phyloP scores from a whole-genome alignment of 2,888 invertebrate genomes.

The Drosophila suboccidentalis region DNA sequence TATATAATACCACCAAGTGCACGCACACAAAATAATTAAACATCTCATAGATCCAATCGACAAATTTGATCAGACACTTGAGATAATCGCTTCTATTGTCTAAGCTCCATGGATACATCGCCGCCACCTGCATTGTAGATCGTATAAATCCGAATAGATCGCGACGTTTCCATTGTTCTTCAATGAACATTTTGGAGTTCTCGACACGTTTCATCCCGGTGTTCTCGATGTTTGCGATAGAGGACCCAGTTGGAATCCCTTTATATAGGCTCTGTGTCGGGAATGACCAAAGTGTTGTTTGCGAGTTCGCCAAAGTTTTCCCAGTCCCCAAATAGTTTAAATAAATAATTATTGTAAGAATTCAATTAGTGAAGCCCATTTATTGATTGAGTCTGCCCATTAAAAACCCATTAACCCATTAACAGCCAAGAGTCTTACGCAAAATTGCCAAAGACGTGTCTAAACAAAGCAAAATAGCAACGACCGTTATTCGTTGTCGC shows the following conservation, averaged over 20 bases:
- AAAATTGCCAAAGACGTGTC: too few species aligned
- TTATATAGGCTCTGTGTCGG: constrained; percentile 38
- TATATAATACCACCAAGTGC: constrained; percentile 71
- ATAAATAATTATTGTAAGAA: constrained; percentile 17
- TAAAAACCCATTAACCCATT: too few species aligned
- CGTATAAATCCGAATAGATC: constrained; percentile 74
- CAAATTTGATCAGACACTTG: neutral
- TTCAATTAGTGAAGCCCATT: constrained; percentile 4
- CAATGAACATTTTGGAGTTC: neutral
- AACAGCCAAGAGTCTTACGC: too few species aligned
- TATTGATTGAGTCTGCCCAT: neutral
- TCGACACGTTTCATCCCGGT: constrained; percentile 19
- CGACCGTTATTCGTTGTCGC: too few species aligned
- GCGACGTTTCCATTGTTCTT: constrained; percentile 42
- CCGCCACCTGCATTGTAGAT: constrained; percentile 60
- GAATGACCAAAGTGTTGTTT: constrained; percentile 26
- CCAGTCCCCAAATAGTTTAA: constrained; percentile 5
- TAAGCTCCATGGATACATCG: constrained; percentile 63
- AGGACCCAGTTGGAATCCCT: neutral
- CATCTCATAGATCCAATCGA: constrained; percentile 56
- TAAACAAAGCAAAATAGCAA: too few species aligned
- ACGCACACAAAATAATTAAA: constrained; percentile 66
- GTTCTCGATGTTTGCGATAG: neutral
- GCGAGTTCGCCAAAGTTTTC: constrained; percentile 9
- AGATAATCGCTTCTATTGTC: constrained; percentile 2